These are phyloP conservation scores for Heliconius ethilla DNA, from an alignment of 2,888 invertebrate species.

Conservation along the genomic window DNA sequence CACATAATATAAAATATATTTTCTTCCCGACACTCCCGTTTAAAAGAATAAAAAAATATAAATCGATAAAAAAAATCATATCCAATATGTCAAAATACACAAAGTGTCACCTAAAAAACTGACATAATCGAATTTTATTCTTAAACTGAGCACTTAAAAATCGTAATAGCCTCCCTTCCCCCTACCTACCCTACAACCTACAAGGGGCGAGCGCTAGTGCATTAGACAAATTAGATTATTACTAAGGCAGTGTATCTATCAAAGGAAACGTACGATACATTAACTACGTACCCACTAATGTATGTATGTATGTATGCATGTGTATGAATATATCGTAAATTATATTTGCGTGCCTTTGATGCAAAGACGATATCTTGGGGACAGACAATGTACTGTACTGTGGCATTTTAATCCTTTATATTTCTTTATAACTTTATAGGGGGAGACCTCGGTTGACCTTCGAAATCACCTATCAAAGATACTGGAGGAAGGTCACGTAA, in stretches of 20 bases:
- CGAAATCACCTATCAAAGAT: no score
- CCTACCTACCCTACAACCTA: conserved; percentile 38
- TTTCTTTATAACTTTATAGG: no score
- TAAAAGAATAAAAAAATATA: background rate
- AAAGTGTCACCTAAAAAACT: background rate
- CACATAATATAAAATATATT: no score
- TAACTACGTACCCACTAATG: conserved; percentile 19
- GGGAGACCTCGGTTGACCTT: no score
- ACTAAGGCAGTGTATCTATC: conserved; percentile 36
- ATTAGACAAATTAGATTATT: conserved; percentile 65
- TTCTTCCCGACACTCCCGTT: no score
- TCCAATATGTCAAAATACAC: background rate
- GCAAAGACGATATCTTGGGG: background rate
- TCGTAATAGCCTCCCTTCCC: conserved; percentile 26
- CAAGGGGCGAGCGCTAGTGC: conserved; percentile 52
- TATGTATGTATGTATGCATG: background rate
- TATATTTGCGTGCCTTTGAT: conserved; percentile 21
- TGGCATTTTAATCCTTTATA: background rate
- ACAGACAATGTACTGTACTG: background rate
- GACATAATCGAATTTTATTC: background rate
- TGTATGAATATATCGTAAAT: conserved; percentile 9
- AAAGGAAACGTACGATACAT: conserved; percentile 23
- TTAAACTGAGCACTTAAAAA: conserved; percentile 13
- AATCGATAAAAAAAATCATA: background rate
- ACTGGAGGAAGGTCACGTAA: no score